Evolutionary conservation across 2,888 invertebrate species (phyloP), one percentile per base, ranked within the genome.

Genomic region (Entomobrya proxima): DNA sequence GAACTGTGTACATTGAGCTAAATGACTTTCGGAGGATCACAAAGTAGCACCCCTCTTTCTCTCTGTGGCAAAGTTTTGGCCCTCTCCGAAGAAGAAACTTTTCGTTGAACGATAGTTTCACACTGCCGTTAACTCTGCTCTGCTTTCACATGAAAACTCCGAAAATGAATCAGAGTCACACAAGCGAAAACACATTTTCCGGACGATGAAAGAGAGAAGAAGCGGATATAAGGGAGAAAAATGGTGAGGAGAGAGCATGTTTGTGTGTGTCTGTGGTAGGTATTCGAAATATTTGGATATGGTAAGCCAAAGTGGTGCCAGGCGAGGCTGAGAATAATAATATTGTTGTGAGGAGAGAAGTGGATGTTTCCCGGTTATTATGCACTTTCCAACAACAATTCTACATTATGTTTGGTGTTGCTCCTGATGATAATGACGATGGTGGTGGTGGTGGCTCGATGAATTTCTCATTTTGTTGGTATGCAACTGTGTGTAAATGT

Each of bases 151-250:
- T 37, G 67, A 40, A 83, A 69, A 77, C 72, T 77, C 55, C 35
- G 37, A 18, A 67, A 69, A 84, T 84, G 77, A 84, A 78, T 78
- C 77, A 84, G 47, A 80, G 69, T 84, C 84, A 84, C 35, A 77
- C 37, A 78, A 85, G 52, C 85, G 85, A 85, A 80, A 85, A 85
- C 85, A 85, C 85, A 80, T 85, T 85, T 85, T 85, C 85, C 85
- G 85, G 85, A 67, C 80, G 85, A 85, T 85, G 85, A 85, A 85
- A 74, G 74, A 61, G 52, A 75, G 64, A 47, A 79, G 75, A 64
- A 18, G 55, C 18, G 69, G 69, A 27, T 69, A 18, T 40, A 6
- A 72, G 61, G 32, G 35, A 69, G 72, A 84, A 47, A 37, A 30
- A 13, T 37, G 55, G 55, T 30, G 69, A 78, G 61, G 58, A 77